Evolutionary conservation across 2,797 vertebrate species (phyloP).

Genomic region (Carapus acus): DNA sequence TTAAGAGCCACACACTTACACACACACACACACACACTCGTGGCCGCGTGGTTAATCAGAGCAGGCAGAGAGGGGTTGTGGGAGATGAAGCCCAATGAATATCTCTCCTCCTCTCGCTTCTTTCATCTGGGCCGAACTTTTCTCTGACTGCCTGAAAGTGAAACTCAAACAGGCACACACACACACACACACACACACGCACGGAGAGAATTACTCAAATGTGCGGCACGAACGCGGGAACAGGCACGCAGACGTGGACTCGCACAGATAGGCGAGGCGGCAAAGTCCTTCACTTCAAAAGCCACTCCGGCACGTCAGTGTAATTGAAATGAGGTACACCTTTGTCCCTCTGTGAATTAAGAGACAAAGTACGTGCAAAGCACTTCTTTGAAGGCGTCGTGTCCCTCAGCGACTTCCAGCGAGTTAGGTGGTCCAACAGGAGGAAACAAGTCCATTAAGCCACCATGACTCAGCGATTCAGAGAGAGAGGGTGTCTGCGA

Average conservation of each 20-base stretch:
- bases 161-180: slow-evolving; percentile 25
- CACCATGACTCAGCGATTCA: too few relatives aligned
- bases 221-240: too few relatives aligned
- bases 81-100: slow-evolving; percentile 41
- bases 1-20: too few relatives aligned
- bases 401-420: neutral
- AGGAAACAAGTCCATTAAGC: neutral
- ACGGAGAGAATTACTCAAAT: neutral
- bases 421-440: neutral
- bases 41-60: neutral
- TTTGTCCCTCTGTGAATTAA: neutral
- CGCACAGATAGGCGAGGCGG: slow-evolving; percentile 1
- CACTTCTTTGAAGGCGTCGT: too few relatives aligned
- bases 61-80: slow-evolving; percentile 20
- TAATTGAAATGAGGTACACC: neutral
- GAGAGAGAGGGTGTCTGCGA: too few relatives aligned
- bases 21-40: too few relatives aligned
- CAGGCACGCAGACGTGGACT: too few relatives aligned
- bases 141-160: slow-evolving; percentile 24
- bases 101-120: slow-evolving; percentile 53
- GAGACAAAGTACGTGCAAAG: neutral
- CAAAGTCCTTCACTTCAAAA: neutral
- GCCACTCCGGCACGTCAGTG: neutral
- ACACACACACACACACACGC: neutral
- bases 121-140: slow-evolving; percentile 43